These are phyloP conservation scores for Tolmerus cingulatus DNA, from an alignment of 2,888 invertebrate genomes.

Conservation along the genomic window DNA sequence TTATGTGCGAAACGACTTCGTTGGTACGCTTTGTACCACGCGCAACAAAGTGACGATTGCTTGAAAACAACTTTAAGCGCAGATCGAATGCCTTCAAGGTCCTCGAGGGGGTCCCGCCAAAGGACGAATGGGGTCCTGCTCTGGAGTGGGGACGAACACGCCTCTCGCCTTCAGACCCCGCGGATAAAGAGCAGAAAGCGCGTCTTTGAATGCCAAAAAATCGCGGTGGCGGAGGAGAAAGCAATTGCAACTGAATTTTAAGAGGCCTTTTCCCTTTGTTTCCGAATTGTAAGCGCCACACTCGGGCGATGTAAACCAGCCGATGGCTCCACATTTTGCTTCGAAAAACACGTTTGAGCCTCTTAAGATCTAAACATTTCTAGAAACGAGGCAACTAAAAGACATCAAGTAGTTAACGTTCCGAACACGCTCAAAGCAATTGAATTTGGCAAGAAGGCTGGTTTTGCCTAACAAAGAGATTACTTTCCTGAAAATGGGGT, in stretches of 20 bases:
- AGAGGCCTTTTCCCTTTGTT: background rate
- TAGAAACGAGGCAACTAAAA: background rate
- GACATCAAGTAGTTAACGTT: background rate
- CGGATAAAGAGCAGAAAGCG: background rate
- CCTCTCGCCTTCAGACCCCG: background rate
- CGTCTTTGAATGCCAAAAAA: background rate
- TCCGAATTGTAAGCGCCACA: background rate
- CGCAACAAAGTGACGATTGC: conserved; percentile 8
- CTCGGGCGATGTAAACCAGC: background rate
- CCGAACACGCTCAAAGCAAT: background rate
- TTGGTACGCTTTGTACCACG: background rate
- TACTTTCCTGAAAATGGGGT: too few relatives aligned
- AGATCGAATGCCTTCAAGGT: background rate
- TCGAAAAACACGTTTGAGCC: background rate
- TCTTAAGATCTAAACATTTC: background rate
- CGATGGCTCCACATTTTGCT: background rate
- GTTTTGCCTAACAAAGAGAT: background rate
- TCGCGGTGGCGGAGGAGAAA: background rate
- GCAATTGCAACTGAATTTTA: background rate
- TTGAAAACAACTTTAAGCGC: background rate
- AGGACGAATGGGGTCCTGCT: background rate
- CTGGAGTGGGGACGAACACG: background rate
- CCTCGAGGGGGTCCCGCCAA: background rate
- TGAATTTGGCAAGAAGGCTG: background rate
- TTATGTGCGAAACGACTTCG: background rate